Evolutionary conservation across 2,797 vertebrate species (phyloP).

Genomic region (Holocentrus rufus): DNA sequence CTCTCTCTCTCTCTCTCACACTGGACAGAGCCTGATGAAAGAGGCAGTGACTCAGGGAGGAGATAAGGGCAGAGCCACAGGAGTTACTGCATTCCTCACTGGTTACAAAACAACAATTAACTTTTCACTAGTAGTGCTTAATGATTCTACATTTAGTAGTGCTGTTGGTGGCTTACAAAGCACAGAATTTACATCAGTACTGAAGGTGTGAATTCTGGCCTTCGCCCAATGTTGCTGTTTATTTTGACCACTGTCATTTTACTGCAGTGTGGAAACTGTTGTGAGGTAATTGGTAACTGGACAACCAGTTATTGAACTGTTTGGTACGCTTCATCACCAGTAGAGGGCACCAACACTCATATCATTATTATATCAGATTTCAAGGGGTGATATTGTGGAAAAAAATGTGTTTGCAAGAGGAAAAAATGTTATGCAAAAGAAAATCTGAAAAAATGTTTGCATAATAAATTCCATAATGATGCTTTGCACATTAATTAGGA

Average conservation of each 20-base stretch:
- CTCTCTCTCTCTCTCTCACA: slow-evolving; percentile 6
- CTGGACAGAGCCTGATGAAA: not conserved
- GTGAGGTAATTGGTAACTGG: too few species aligned
- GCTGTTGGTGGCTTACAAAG: too few species aligned
- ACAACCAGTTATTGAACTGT: not conserved
- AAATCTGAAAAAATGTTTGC: too few species aligned
- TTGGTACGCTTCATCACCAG: slow-evolving; percentile 41
- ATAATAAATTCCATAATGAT: not conserved
- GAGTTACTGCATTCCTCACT: not conserved
- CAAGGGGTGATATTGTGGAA: not conserved
- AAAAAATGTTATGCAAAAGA: not conserved
- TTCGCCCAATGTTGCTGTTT: not conserved
- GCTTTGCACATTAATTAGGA: not conserved
- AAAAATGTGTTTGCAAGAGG: not conserved
- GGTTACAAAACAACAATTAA: not conserved
- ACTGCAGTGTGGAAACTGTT: not conserved
- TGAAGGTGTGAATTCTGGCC: not conserved
- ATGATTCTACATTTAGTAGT: too few species aligned
- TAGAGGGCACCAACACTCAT: slow-evolving; percentile 57
- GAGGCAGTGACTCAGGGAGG: not conserved
- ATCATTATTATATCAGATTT: not conserved
- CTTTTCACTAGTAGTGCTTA: too few species aligned
- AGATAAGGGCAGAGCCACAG: not conserved
- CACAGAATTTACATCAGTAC: too few species aligned
- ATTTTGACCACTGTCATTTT: not conserved